Evolutionary conservation across 2,113 vertebrate genomes (phyloP), one percentile per base, ranked within the genome.

Genomic region (Eublepharis macularius): DNA sequence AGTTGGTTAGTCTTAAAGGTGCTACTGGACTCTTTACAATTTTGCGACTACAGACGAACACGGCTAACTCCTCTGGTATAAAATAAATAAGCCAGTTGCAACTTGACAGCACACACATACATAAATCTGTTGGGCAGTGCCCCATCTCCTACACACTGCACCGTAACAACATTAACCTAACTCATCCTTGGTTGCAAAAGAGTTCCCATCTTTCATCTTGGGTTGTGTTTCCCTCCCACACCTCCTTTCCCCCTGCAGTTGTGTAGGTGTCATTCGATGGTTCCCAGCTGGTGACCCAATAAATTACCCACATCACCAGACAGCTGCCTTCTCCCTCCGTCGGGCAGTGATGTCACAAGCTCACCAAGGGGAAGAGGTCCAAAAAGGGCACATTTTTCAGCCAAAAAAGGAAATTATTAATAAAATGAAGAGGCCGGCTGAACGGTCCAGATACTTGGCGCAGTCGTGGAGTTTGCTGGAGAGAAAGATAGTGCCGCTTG

Each of bases 341-440:
- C 11, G 32, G n/a, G 68, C 69, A 2, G 21, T 54, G 81, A 49
- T 10, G 57, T 84, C 43, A 17, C n/a, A 10, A 19, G 43, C 1
- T 11, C 60, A 29, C 17, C 19, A 8, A 45, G 39, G 51, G 2
- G 21, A 60, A 85, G 47, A 43, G 76, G 39, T 80, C 84, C 12
- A 6, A 2, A 43, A 11, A 10, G 81, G 81, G 68, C 81, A 43
- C 81, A 73, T 82, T 82, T 60, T 63, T 70, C 49, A 63, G 68
- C 76, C 84, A 80, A 85, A 85, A 85, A 85, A 85, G 76, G 76
- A 63, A n/a, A 80, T 41, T 24, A 41, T 69, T 68, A 49, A 34
- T 51, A 36, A 66, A 19, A 65, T 10, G 21, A 74, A 5, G 43
- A 4, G 26, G 36, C 51, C 14, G 14, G 24, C 63, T 21, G 8